Evolutionary conservation across 2,888 invertebrate species (phyloP), one percentile per base, ranked within the genome.

Genomic region (Cyclophora punctaria): DNA sequence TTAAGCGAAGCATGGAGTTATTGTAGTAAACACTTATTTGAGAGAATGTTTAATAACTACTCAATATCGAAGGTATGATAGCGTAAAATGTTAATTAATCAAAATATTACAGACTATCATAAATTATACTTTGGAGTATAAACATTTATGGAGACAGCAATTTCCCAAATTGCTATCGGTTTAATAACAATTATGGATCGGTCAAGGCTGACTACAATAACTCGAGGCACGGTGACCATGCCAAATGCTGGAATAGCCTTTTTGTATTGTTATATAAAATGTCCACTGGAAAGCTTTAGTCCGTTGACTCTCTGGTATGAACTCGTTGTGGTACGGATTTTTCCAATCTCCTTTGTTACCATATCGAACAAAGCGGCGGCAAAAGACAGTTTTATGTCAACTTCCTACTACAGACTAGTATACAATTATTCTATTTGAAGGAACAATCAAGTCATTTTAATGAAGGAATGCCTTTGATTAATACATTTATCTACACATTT

Each of bases 331-430:
- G 47, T 45, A 55, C 49, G 43, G 47, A 51, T 52, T 56, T 52
- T 57, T 56, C 50, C 49, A 50, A 53, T 56, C 46, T 20, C 49
- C 40, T 53, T 56, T 52, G 59, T 53, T 48, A 51, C 41, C 48
- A 48, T 45, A 47, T 48, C 47, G 46, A 54, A 56, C 53, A 53
- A 52, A 53, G 49, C 50, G 40, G 41, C 48, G 37, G 48, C 20
- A 20, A 44, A 44, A 56, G 48, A 50, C 50, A 50, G 51, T 54
- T 51, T 51, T 41, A 41, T 52, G 44, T 5, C 4, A 37, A 52
- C 48, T 33, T 46, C 47, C 33, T 20, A 44, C 37, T 46, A 41
- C 7, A 34, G 35, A 45, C 37, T 46, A 44, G 48, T 47, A 35
- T 40, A 20, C 20, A 20, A 20, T 20, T 20, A 20, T 20, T 20